Conservation (phyloP, 1,140 invertebrate species). For the Lineus longissimus region DNA sequence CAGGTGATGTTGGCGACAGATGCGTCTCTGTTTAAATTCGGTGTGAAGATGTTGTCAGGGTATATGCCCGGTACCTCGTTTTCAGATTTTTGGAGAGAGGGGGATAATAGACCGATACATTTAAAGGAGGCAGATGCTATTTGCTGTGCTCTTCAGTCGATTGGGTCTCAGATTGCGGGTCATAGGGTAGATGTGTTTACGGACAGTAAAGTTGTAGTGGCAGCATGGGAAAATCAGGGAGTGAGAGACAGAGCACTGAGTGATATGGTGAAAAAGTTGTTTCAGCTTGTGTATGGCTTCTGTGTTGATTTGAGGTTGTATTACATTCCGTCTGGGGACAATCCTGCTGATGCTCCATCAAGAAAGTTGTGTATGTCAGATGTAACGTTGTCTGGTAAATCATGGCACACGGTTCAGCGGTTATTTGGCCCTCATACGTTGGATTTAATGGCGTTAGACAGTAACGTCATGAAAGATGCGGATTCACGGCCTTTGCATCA, state of each 20-base stretch:
- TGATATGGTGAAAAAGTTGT: not conserved
- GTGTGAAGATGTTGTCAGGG: too few relatives aligned
- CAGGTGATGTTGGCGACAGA: too few relatives aligned
- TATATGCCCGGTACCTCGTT: too few relatives aligned
- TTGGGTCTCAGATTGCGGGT: not conserved
- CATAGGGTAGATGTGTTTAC: not conserved
- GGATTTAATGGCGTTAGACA: not conserved
- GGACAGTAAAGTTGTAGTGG: not conserved
- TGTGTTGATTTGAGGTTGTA: not conserved
- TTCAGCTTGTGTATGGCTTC: not conserved
- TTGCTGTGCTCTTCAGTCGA: not conserved
- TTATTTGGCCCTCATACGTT: not conserved
- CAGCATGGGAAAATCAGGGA: not conserved
- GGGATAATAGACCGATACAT: too few relatives aligned
- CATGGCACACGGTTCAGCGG: not conserved
- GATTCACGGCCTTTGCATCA: not conserved
- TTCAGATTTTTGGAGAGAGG: too few relatives aligned
- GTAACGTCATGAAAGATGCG: not conserved
- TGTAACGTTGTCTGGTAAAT: not conserved
- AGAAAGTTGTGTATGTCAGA: not conserved
- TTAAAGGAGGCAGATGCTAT: not conserved
- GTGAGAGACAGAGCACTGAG: not conserved
- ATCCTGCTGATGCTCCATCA: not conserved
- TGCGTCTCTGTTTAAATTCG: too few relatives aligned
- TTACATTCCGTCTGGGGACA: not conserved